Percentiles rank a stretch among this genome's conserved stretches.
These are phyloP conservation scores for Meandrina meandrites DNA, from an alignment of 92 coral and sea anemone genomes.

Conservation along the genomic window DNA sequence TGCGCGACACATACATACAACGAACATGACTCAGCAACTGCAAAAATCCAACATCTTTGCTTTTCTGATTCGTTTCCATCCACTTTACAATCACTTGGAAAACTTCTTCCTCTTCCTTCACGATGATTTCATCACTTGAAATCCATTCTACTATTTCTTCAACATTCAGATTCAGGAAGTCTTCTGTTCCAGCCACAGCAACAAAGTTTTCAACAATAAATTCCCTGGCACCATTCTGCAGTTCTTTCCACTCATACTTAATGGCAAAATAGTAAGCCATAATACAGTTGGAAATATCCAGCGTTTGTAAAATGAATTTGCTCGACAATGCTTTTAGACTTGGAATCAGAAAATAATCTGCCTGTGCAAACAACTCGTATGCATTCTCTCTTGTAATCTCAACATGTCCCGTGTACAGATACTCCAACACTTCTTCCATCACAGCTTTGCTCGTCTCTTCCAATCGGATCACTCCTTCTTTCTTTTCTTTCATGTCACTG, in stretches of 20 bases:
- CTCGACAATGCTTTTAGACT: slow-evolving; percentile 1
- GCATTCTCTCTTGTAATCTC: neutral
- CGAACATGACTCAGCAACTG: slow-evolving; percentile 9
- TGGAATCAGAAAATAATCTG: slow-evolving; percentile 15
- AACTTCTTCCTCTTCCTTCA: slow-evolving; percentile 4
- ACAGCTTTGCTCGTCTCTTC: neutral
- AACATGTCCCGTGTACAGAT: neutral
- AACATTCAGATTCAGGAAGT: slow-evolving; percentile 12
- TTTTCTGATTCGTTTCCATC: neutral
- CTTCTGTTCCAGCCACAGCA: slow-evolving; percentile 14
- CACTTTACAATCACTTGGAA: slow-evolving; percentile 16
- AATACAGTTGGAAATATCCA: slow-evolving; percentile 4
- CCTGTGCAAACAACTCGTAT: neutral
- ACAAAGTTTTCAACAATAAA: slow-evolving; percentile 2
- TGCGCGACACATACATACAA: neutral
- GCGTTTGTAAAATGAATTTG: neutral
- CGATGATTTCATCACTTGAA: slow-evolving; percentile 11
- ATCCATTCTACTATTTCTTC: slow-evolving; percentile 27
- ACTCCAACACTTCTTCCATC: neutral
- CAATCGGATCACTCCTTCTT: slow-evolving; percentile 7
- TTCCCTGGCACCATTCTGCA: neutral
- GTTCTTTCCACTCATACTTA: neutral
- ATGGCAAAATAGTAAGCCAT: slow-evolving; percentile 8
- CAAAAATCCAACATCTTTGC: neutral
- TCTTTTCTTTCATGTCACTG: slow-evolving; percentile 10